Base-by-base conservation (phyloP, 2,797 vertebrate genomes). In the Poecilia picta region DNA sequence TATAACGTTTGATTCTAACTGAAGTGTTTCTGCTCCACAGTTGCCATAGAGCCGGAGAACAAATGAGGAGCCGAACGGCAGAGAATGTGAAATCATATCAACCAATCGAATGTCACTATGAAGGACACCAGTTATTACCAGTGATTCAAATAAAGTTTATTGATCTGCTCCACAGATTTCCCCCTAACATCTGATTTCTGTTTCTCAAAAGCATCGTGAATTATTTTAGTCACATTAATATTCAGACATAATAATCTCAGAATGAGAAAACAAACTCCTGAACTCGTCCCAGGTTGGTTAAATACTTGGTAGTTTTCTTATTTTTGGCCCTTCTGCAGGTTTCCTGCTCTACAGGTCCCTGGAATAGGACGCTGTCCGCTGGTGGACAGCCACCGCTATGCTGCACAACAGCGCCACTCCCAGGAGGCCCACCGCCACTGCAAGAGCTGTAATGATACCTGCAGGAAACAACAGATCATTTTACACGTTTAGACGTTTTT, bases 331-430 rank as follows among this genome's bases (percentile, higher is more conserved):
- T 76, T 45, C 25, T 82, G 68, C 57, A 20, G 36, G 70, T 33
- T 0, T 3, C 77, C 77, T 76, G 43, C 20, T 3, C 85, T 90
- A 94, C 83, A 94, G 91, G 68, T 89, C 91, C 74, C 93, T 91
- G 81, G 92, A 92, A 81, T 91, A 91, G 53, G 76, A 86, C 1
- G 83, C 73, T 78, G 85, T 81, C 78, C 89, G 84, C 78, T 87
- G 92, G 83, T 78, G 81, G 77, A 95, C 66, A 2, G 81, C 81
- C 66, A 93, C 85, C 62, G 81, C 92, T 79, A 93, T 85, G 77
- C 83, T 94, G 87, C 92, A 81, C 89, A 96, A 88, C 90, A 95
- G 89, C 72, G 93, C 95, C 93, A 94, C 92, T 39, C 77, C 88
- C 84, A 96, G 95, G 90, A 95, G 53, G 23, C 92, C 92, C 25